A percentile compares a stretch with the other conserved stretches of the same genome.
Evolutionary conservation across 2,113 vertebrate genomes (phyloP).

Genomic region (Dryoscopus gambensis): DNA sequence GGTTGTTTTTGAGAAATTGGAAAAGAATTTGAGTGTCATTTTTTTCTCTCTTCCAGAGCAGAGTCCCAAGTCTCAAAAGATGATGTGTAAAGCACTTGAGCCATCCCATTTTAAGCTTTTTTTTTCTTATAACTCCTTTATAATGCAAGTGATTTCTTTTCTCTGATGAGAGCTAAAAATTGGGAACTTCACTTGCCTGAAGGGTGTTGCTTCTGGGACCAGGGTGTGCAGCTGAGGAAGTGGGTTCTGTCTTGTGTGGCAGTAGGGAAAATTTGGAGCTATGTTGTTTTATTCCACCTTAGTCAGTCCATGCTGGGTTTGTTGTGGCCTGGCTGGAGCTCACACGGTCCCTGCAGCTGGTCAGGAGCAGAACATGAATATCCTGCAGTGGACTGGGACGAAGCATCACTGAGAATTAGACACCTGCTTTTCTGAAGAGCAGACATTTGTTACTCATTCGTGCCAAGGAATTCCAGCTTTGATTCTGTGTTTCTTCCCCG

Average conservation of each 20-base stretch:
- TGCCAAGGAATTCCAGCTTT: neutral
- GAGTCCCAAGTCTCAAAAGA: neutral
- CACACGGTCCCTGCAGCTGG: neutral
- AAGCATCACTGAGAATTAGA: neutral
- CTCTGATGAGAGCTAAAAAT: neutral
- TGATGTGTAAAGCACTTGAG: neutral
- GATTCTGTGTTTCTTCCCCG: neutral
- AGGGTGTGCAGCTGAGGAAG: neutral
- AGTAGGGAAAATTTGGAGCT: neutral
- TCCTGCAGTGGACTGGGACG: neutral
- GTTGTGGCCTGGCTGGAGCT: neutral
- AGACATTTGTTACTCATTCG: accelerated
- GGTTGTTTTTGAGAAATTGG: neutral
- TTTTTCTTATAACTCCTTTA: neutral
- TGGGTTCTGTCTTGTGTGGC: neutral
- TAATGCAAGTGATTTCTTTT: neutral
- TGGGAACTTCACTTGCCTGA: neutral
- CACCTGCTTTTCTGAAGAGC: neutral
- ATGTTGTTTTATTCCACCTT: neutral
- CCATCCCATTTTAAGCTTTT: neutral
- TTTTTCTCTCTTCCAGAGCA: neutral
- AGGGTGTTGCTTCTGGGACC: neutral
- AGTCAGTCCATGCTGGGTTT: neutral
- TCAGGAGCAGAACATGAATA: neutral
- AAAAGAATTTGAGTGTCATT: neutral